phyloP scores from a whole-genome alignment of 2,797 vertebrate species.

The Spizella passerina region DNA sequence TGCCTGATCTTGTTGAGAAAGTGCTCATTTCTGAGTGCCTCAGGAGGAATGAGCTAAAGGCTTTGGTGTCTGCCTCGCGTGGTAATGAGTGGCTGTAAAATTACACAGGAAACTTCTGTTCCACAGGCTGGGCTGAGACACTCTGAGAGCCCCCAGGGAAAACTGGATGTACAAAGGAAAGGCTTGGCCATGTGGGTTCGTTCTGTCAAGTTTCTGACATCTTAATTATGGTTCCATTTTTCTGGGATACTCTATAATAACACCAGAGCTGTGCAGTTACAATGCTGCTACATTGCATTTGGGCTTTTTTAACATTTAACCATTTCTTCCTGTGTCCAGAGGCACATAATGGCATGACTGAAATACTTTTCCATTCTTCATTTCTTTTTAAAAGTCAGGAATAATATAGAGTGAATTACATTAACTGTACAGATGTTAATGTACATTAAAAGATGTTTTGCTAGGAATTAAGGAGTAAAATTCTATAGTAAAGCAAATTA shows the following conservation, averaged over 20 bases:
- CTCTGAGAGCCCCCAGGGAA: neutral
- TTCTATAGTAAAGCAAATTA: neutral
- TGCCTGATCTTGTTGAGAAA: neutral
- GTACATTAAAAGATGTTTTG: neutral
- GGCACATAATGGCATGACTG: neutral
- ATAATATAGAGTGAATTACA: neutral
- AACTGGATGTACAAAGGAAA: neutral
- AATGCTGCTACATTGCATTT: neutral
- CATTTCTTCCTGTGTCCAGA: neutral
- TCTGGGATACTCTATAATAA: neutral
- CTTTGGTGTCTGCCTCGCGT: neutral
- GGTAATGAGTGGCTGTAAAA: neutral
- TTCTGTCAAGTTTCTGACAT: neutral
- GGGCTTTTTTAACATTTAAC: neutral
- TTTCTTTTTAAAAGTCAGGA: neutral
- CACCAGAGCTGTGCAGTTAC: neutral
- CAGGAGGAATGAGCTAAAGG: neutral
- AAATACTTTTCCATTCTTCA: neutral
- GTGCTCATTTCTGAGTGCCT: neutral
- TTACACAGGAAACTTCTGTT: neutral
- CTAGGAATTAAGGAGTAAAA: neutral
- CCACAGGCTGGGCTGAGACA: neutral
- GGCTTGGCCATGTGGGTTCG: neutral
- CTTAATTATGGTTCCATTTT: slow-evolving; percentile 4
- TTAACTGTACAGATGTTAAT: neutral